Evolutionary conservation across 2,888 invertebrate species (phyloP), one percentile per base, ranked within the genome.

Genomic region (Lymantria monacha): DNA sequence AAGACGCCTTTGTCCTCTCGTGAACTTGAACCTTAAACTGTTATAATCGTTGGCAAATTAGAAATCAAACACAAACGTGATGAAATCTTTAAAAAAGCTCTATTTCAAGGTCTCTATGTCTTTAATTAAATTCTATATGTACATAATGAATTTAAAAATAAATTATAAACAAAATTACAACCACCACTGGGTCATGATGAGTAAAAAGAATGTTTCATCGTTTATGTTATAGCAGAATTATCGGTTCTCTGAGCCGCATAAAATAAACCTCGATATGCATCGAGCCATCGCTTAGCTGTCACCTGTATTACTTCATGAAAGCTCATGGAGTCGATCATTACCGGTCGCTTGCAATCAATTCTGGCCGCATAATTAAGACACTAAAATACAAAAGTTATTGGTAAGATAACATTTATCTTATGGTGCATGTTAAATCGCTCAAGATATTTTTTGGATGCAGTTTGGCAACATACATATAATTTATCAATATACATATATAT

Each of bases 271-370:
- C 59, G 61, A 54, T 59, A 53, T 44, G 51, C 55, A 57, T 54
- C 51, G 55, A 56, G 12, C 59, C 71, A 73, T 76, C 70, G 68
- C 67, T 77, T 73, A 72, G 69, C 56, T 49, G 55, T 49, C 52
- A 52, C 63, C 48, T 58, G 78, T 83, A 82, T 83, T 74, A 81
- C 70, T 77, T 72, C 73, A 73, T 76, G 77, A 83, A 78, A 80
- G 81, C 83, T 76, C 79, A 80, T 79, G 79, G 79, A 75, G 69
- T 62, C 71, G 74, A 71, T 79, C 85, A 82, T 84, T 85, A 82
- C 78, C 71, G 64, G 55, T 64, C 72, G 67, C 67, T 75, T 68
- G 70, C 75, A 78, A 85, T 87, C 84, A 81, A 86, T 86, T 81
- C 72, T 66, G 50, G 66, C 66, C 48, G 66, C 66, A 81, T 85